Conservation (phyloP, 2,113 vertebrate species). For the Zosterops borbonicus region DNA sequence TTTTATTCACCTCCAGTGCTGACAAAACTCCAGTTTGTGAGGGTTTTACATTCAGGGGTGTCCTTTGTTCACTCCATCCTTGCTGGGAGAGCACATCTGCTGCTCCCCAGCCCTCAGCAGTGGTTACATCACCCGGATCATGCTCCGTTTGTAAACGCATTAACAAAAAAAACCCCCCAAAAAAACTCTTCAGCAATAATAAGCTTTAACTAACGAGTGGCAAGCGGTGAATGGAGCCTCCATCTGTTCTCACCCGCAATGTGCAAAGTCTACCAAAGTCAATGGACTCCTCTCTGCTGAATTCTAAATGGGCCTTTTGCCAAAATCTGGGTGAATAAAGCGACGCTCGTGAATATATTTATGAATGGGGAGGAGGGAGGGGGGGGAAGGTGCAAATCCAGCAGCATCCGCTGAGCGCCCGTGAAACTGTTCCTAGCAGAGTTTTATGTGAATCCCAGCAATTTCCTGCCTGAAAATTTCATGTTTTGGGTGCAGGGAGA, state of each 20-base stretch:
- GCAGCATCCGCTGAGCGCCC: neutral
- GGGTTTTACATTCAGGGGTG: neutral
- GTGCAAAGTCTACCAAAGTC: conserved; percentile 60
- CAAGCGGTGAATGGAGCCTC: conserved; percentile 60
- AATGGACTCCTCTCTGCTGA: conserved; percentile 30
- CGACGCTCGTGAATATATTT: neutral
- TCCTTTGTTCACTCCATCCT: neutral
- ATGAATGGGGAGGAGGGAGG: conserved; percentile 12
- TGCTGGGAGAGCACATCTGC: neutral
- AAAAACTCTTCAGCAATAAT: neutral
- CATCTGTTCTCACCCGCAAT: conserved; percentile 59
- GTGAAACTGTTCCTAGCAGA: neutral
- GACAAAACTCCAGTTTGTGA: neutral
- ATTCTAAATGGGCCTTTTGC: conserved; percentile 33
- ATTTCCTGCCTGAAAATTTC: neutral
- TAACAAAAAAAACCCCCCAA: neutral
- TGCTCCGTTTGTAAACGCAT: conserved; percentile 5
- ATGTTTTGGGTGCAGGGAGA: neutral
- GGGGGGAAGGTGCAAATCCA: neutral
- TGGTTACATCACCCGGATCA: neutral
- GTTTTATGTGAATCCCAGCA: neutral
- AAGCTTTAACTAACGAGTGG: conserved; percentile 53
- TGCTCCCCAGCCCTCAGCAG: neutral
- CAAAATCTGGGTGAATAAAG: conserved; percentile 40
- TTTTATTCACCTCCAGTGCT: too few species aligned